Evolutionary conservation across 2,113 vertebrate species (phyloP).

Genomic region (Syngnathus floridae): DNA sequence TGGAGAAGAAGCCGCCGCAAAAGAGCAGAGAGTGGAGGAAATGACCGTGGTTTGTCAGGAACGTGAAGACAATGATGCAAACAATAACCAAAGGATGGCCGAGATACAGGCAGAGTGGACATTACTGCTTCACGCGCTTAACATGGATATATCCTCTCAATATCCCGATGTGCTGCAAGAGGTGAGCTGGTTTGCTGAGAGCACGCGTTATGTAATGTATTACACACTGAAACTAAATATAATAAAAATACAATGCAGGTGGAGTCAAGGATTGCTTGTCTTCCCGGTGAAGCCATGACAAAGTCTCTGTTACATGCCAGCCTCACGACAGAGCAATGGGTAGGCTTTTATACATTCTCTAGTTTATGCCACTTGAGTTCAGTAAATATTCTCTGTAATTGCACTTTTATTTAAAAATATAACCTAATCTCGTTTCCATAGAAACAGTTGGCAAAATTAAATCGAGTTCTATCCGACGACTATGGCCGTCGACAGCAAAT

Average conservation of each 20-base stretch:
- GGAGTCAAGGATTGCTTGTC: conserved; percentile 41
- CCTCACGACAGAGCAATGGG: conserved; percentile 73
- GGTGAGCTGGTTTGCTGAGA: conserved; percentile 33
- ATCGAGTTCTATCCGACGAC: conserved; percentile 61
- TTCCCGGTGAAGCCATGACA: conserved; percentile 47
- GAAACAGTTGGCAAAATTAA: conserved; percentile 64
- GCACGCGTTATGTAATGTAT: not conserved
- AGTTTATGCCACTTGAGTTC: not conserved
- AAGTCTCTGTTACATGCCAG: conserved; percentile 66
- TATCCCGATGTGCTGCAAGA: conserved; percentile 48
- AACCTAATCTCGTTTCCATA: conserved; percentile 32
- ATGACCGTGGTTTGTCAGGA: conserved; percentile 14
- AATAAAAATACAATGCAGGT: conserved; percentile 49
- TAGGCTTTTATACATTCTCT: conserved; percentile 42
- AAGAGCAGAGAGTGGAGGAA: conserved; percentile 53
- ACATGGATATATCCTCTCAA: conserved; percentile 51
- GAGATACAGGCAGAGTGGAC: conserved; percentile 53
- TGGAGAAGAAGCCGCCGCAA: conserved; percentile 31
- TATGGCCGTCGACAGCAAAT: conserved; percentile 75
- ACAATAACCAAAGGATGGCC: conserved; percentile 14
- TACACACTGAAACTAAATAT: not conserved
- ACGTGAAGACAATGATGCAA: conserved; percentile 7
- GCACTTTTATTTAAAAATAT: not conserved
- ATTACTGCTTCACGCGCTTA: conserved; percentile 54
- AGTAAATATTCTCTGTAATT: not conserved